Percentiles rank a stretch among this genome's conserved stretches.
Conservation (phyloP, 2,113 vertebrate genomes). For the Petaurus breviceps region DNA sequence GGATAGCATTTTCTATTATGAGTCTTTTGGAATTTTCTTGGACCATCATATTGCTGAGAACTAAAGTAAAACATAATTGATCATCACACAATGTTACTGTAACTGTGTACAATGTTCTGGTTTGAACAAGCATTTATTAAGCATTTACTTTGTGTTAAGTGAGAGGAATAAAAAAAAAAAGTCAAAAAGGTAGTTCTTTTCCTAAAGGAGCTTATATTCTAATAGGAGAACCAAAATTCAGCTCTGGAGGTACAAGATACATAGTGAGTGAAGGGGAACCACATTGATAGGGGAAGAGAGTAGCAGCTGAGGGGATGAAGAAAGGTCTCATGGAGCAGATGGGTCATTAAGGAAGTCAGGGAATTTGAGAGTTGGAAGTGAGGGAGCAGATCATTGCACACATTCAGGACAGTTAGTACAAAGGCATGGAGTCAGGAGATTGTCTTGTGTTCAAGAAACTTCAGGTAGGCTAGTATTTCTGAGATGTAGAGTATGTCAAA, state of each 20-base stretch:
- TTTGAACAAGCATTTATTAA: not conserved
- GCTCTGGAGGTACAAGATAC: not conserved
- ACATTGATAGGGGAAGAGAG: not conserved
- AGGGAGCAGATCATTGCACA: not conserved
- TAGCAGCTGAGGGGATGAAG: not conserved
- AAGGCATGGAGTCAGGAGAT: not conserved
- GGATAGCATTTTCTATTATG: too few species aligned
- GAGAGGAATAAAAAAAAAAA: not conserved
- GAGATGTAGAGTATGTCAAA: not conserved
- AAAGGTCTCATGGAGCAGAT: not conserved
- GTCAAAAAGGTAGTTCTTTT: not conserved
- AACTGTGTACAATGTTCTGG: not conserved
- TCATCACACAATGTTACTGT: not conserved
- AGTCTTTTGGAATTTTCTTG: not conserved
- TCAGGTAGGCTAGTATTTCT: not conserved
- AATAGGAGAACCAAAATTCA: not conserved
- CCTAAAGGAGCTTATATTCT: not conserved
- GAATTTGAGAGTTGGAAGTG: not conserved
- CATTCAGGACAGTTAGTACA: not conserved
- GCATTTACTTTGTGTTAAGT: not conserved
- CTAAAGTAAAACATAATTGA: not conserved
- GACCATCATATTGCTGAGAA: not conserved
- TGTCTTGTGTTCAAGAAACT: not conserved
- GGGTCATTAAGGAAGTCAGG: not conserved
- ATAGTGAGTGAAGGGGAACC: not conserved